Conservation (phyloP, 2,797 vertebrate genomes). For the Pseudocheirus occidentalis region DNA sequence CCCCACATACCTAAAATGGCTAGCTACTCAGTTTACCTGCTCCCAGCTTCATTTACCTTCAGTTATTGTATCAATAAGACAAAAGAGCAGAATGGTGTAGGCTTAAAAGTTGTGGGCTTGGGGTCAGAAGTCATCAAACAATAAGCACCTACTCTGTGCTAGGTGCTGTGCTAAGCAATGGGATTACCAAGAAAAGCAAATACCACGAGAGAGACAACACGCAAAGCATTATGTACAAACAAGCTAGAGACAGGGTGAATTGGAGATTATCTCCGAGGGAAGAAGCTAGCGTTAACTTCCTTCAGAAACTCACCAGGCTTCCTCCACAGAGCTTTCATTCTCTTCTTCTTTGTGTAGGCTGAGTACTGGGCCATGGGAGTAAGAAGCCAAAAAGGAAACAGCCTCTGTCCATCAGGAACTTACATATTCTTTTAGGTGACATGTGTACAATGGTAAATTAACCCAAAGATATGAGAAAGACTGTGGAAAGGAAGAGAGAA, state of each 20-base stretch:
- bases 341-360: no score
- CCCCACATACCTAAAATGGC: not conserved
- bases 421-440: not conserved
- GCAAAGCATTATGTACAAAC: not conserved
- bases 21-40: not conserved
- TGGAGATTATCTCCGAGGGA: not conserved
- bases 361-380: not conserved
- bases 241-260: not conserved
- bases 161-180: no score
- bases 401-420: no score
- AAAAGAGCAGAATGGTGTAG: not conserved
- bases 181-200: not conserved
- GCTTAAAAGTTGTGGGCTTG: no score
- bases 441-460: not conserved
- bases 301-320: not conserved
- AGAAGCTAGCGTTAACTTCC: not conserved
- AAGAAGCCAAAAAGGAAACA: not conserved
- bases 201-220: rapidly evolving
- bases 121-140: no score
- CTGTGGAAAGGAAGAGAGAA: not conserved
- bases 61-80: not conserved
- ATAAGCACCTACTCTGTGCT: no score
- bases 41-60: not conserved
- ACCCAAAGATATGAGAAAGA: not conserved
- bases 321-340: not conserved